Base-by-base conservation (phyloP, 2,113 vertebrate species). In the Phodopus roborovskii region DNA sequence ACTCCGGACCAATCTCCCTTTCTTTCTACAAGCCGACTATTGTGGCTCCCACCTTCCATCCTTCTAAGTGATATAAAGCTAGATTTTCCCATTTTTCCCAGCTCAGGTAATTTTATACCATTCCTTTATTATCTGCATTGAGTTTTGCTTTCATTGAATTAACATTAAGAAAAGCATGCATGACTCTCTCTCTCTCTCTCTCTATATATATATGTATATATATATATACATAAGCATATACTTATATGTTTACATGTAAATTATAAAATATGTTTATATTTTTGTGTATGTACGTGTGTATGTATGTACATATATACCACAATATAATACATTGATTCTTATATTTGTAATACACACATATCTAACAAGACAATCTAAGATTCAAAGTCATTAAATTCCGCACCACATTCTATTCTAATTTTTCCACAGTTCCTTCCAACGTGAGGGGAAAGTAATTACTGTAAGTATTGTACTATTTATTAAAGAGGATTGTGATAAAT, bases 401-500 rank as follows among this genome's bases (percentile, higher is more conserved):
- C 7, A 42, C 36, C 45, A 68, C n/a, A 24, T 70, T 81, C 85
- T 92, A 92, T 71, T 83, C 86, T 89, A 86, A 82, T 77, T 94
- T 84, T 94, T 39, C 5, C 62, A 87, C 24, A 87, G 33, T 60
- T 87, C 39, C 73, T 88, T 82, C 45, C 24, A 88, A 94, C 90
- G 90, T 20, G 16, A 7, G 64, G 73, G 42, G 6, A 85, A 94
- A 48, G 66, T 36, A 58, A 82, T 73, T 94, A 30, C 88, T 96
- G 42, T 73, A 78, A 90, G 36, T 74, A 87, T 28, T 92, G 62
- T 58, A 68, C 20, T 87, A 10, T 85, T 74, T 82, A 88, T 71
- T 92, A 50, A 91, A 88, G 84, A 86, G 89, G 85, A 81, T 56
- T 88, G 68, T 84, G 50, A 39, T 95, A 71, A 91, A 62, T 73